A percentile compares a stretch with the other conserved stretches of the same genome.
phyloP scores from a whole-genome alignment of 2,113 vertebrate genomes.

The Eulemur rufifrons region DNA sequence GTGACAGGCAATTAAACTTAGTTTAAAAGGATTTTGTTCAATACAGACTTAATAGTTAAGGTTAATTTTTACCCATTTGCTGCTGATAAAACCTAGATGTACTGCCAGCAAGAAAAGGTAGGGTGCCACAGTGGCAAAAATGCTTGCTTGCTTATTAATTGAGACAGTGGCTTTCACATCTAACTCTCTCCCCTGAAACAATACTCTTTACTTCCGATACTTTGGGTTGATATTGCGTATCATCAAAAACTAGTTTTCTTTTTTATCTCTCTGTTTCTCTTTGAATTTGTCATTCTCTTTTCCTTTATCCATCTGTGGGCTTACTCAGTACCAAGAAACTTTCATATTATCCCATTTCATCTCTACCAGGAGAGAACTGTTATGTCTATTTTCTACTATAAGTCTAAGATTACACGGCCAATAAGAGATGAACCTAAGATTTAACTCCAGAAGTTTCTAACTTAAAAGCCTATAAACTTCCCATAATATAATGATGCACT shows the following conservation, averaged over 20 bases:
- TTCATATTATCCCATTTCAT: background rate
- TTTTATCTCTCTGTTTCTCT: background rate
- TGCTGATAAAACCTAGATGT: background rate
- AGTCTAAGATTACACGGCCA: background rate
- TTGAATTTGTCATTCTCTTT: background rate
- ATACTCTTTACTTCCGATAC: background rate
- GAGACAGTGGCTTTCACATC: background rate
- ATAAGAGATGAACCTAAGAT: background rate
- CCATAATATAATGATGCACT: background rate
- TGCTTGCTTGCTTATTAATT: background rate
- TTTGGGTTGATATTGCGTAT: background rate
- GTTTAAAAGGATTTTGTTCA: slow-evolving; percentile 34
- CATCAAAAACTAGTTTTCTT: background rate
- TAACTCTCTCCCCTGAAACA: background rate
- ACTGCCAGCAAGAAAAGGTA: background rate
- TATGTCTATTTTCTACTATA: background rate
- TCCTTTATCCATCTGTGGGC: background rate
- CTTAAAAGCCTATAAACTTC: background rate
- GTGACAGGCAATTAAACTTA: background rate
- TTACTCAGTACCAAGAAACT: background rate
- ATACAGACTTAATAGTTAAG: background rate
- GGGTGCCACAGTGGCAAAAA: background rate
- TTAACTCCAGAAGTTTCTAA: background rate
- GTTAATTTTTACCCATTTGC: background rate
- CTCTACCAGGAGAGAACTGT: background rate